Evolutionary conservation across 2,888 invertebrate species (phyloP), one percentile per base, ranked within the genome.

Genomic region (Dolichomitus sp.): DNA sequence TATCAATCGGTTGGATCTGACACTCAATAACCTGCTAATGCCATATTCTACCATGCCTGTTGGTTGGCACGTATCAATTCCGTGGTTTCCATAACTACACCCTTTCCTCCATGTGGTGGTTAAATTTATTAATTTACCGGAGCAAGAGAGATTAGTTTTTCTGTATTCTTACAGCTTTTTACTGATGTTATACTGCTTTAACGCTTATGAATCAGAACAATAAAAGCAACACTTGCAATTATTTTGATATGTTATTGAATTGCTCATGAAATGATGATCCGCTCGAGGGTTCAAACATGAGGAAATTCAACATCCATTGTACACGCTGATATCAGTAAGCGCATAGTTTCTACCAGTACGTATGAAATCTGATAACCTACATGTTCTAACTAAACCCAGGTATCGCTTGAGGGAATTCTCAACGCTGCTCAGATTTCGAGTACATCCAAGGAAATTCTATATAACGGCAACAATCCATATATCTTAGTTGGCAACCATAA

Each of bases 381-480:
- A 40, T 27, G 40, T 17, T 37, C 11, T 17, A 61, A n/a, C 17
- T n/a, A 9, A 54, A n/a, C 37, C 23, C 11, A 14, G 4, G 3
- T 23, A 52, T 70, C 27, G 57, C 54, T 27, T n/a, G 33, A 54
- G 54, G 69, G 42, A 54, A 54, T 40, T 70, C 57, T 37, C 11
- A 33, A 17, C 9, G 11, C 23, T 40, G 17, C 27, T 70, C 42
- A 23, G 14, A n/a, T 19, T 70, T 27, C 23, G 37, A 70, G 33
- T 69, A 23, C 37, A 69, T 40, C 40, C 27, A 52, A 17, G 27
- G 42, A 70, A 54, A 70, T 70, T 70, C 54, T 33, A 57, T 70
- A 54, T 40, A 70, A 45, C 27, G n/a, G 23, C 27, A 70, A 57
- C 37, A 17, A 54, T 54, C 23, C 69, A 23, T 37, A 12, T 33